Base-by-base conservation (phyloP, 2,797 vertebrate species). In the Manis javanica region DNA sequence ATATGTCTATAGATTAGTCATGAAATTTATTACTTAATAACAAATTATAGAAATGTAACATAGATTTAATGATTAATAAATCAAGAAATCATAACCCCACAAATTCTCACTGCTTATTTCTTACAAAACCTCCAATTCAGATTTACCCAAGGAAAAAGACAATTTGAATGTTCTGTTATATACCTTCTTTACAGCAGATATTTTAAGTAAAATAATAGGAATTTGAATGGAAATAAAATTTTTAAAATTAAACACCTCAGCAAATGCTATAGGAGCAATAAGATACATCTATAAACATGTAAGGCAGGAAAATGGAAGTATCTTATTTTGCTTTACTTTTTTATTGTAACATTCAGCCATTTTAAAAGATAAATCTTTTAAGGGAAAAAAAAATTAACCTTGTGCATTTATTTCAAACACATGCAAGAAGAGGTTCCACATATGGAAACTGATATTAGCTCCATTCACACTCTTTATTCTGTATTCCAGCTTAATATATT, bases 21-120 rank as follows among this genome's bases (percentile, higher is more conserved):
- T 83, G 86, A 95, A 96, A 53, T 85, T 87, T 90, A 79, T 69
- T 91, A 23, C 71, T 23, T 4, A 85, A 57, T 24, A 87, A 85
- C 46, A 95, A 55, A 77, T 69, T 89, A 84, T 29, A 57, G 74
- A 77, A 69, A 63, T 46, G 81, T 16, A 86, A 83, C 84, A 57
- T 84, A 57, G 59, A 86, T 6, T 51, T 92, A 90, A 39, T 91
- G 18, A 95, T 90, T 74, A 91, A 81, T 61, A 81, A 64, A 92
- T 78, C 19, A 96, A 95, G 31, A 96, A 92, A 29, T 6, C 10
- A 68, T 49, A 95, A 95, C 23, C 24, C 57, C 53, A 77, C 29
- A 91, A 9, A 91, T 90, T 89, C 75, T 93, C 51, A 94, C 59
- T 92, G 19, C 21, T 78, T 85, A 94, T 88, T 89, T 95, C 90